Evolutionary conservation across 2,113 vertebrate species (phyloP), one percentile per base, ranked within the genome.

Genomic region (Brienomyrus brachyistius): DNA sequence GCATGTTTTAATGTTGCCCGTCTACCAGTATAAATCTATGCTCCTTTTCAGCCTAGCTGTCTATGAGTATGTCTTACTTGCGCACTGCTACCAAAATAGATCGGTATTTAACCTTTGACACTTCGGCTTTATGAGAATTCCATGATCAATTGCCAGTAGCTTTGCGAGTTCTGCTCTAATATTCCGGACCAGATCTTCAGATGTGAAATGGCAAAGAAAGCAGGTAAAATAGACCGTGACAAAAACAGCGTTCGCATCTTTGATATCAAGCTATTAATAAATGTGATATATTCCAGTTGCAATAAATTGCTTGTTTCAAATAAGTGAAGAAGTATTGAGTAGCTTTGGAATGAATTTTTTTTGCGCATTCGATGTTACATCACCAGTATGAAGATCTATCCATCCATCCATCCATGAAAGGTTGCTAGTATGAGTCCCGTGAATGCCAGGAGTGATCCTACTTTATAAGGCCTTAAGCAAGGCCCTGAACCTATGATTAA

Each of bases 251-350:
- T 43, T 87, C 23, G 91, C 92, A 92, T 92, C 88, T 19, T 91
- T 92, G 90, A 40, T 93, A 94, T 92, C 91, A 92, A 91, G 92
- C 89, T 90, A 89, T 90, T 92, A 93, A 93, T 92, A 92, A 94
- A 93, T 31, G 93, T 93, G 93, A 94, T 94, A 90, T 86, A 91
- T 89, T 92, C 86, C 88, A 83, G 90, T 89, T 90, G 92, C 92
- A 89, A 95, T 93, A 94, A 93, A 88, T 92, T 93, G 91, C 90
- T 88, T 95, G 93, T 94, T 93, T 92, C 92, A 92, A 94, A 95
- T 95, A n/a, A 15, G 13, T 50, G 83, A 31, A 51, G 83, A 43
- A 19, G 31, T 19, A 95, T 92, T 94, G 93, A 62, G 27, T 70
- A 93, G 91, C 90, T 88, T 82, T 43, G 21, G 91, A 93, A 94